These are phyloP conservation scores for Pachycephala philippinensis DNA, from an alignment of 2,113 vertebrate genomes.

Conservation along the genomic window DNA sequence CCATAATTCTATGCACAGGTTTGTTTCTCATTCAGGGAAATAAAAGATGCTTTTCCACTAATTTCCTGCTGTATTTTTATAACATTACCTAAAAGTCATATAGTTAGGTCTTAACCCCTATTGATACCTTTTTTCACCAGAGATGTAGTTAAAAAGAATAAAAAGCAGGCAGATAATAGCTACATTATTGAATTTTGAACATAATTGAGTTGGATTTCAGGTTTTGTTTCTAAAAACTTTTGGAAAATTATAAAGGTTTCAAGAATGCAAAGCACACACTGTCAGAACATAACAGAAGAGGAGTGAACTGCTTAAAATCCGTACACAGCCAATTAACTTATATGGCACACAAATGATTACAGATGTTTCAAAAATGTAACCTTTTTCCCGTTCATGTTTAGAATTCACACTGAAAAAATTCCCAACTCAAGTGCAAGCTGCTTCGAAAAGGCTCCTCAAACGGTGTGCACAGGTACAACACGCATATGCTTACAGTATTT, in stretches of 20 bases:
- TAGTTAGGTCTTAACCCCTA: background rate
- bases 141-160: background rate
- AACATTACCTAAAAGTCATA: background rate
- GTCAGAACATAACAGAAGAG: background rate
- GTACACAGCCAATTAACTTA: conserved; percentile 48
- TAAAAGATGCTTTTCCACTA: background rate
- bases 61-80: background rate
- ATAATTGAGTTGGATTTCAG: background rate
- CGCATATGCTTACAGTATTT: background rate
- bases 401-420: background rate
- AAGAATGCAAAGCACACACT: conserved; percentile 23
- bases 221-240: background rate
- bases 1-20: background rate
- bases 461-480: background rate
- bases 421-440: background rate
- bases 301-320: conserved; percentile 56
- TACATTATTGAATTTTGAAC: background rate
- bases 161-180: background rate
- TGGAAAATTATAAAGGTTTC: conserved; percentile 10
- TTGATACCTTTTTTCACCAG: background rate
- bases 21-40: background rate
- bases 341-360: conserved; percentile 49
- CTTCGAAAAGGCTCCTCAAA: background rate
- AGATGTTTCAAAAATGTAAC: conserved; percentile 63
- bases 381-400: conserved; percentile 8